A percentile compares a stretch with the other conserved stretches of the same genome.
phyloP scores from a whole-genome alignment of 2,113 vertebrate species.

The Coptodon rendalli region DNA sequence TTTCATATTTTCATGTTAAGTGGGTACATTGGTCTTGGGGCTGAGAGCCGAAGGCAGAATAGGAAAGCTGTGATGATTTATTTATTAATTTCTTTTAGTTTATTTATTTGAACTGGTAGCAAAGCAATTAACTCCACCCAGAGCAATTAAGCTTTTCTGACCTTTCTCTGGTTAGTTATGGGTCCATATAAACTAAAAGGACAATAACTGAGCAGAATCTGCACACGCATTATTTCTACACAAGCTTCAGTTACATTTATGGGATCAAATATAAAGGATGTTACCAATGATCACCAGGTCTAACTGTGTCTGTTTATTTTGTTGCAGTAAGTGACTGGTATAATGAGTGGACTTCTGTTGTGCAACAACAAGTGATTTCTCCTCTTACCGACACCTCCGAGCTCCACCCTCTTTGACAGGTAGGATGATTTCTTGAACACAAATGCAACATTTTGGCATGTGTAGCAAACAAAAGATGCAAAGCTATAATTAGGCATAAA shows the following conservation, averaged over 20 bases:
- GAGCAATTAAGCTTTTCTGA: neutral
- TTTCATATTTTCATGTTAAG: neutral
- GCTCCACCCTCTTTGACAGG: conserved; percentile 15
- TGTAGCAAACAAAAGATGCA: neutral
- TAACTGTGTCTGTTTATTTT: neutral
- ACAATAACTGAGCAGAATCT: neutral
- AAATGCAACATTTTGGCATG: too few relatives aligned
- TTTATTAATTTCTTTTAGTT: neutral
- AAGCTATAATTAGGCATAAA: fast-evolving
- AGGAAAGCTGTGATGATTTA: neutral
- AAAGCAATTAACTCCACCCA: neutral
- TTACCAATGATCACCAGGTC: fast-evolving
- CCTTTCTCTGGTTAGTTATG: neutral
- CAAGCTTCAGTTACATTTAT: neutral
- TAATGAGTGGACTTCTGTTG: neutral
- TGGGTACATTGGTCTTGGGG: neutral
- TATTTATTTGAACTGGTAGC: neutral
- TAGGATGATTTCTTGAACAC: neutral
- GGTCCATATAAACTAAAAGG: neutral
- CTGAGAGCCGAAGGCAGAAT: neutral
- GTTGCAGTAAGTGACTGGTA: neutral
- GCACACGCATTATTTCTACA: fast-evolving
- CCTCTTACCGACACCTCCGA: neutral
- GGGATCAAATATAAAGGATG: neutral
- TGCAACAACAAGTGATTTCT: neutral